These are phyloP conservation scores for Rhabdomys dilectus DNA, from an alignment of 2,113 vertebrate species.

Conservation along the genomic window DNA sequence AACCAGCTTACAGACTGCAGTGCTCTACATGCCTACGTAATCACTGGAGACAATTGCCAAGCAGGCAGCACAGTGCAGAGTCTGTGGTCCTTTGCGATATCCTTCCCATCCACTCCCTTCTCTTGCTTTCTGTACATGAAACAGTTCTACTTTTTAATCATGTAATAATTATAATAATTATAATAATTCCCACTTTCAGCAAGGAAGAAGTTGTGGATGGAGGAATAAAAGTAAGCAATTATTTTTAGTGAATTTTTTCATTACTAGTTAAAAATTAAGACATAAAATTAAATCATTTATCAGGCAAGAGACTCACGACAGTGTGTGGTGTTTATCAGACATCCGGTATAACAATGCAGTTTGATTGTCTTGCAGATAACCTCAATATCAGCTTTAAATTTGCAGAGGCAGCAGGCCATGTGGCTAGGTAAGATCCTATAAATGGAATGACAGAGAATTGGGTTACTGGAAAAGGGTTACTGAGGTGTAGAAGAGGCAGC, in stretches of 20 bases:
- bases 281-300: not conserved
- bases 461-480: not conserved
- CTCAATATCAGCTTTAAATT: constrained; percentile 41
- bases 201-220: not conserved
- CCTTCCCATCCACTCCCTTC: not conserved
- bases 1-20: not conserved
- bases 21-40: too few species aligned
- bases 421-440: constrained; percentile 74
- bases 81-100: not conserved
- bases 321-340: not conserved
- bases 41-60: not conserved
- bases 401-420: constrained; percentile 81
- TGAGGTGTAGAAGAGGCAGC: not conserved
- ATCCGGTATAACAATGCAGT: constrained; percentile 62
- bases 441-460: not conserved
- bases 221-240: not conserved
- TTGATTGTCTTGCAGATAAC: constrained; percentile 71
- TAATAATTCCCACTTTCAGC: too few species aligned
- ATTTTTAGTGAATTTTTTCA: not conserved
- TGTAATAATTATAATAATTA: too few species aligned
- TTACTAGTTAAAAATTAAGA: not conserved
- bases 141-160: not conserved
- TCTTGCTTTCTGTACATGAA: not conserved
- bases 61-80: not conserved
- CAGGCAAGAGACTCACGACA: constrained; percentile 52